Evolutionary conservation across 2,888 invertebrate species (phyloP), one percentile per base, ranked within the genome.

Genomic region (Nymphalis c-album): DNA sequence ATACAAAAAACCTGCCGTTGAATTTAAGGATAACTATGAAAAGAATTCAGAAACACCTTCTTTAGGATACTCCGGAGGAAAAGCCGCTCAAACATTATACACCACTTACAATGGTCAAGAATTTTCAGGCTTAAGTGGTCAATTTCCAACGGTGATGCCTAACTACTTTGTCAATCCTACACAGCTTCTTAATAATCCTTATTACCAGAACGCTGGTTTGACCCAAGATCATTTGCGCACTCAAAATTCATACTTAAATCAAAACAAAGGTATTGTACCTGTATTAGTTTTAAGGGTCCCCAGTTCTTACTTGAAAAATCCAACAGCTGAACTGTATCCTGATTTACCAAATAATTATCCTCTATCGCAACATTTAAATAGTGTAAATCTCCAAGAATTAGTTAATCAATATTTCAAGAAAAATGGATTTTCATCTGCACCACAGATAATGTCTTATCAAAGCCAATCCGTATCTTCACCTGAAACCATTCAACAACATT

Each of bases 221-320:
- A 92, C 91, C 7, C 85, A 89, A 50, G 89, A 93, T 71, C 84
- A 93, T 73, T 87, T 93, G 35, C 84, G 82, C n/a, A 79, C 82
- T 50, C 88, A 87, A 48, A 86, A 85, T 17, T 78, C 86, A 22
- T 85, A 85, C 47, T 77, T 84, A 13, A 84, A 86, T 64, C 87
- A 90, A 51, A 86, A 87, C 67, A 87, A 90, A 53, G 85, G 88
- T 75, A 91, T 93, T 2, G 93, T 94, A 7, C 94, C 94, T 7
- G 94, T 94, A 17, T 84, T 94, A 71, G 93, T 94, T 22, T 76
- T 94, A 50, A 88, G 93, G 78, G 91, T 94, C 48, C 94, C 93
- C 55, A 94, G 93, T 68, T 93, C 93, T 7, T 94, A 93, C 65
- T 77, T 94, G 0, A 87, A 86, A 60, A 93, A 93, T 76, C 92